Base-by-base conservation (phyloP, 2,113 vertebrate genomes). In the Tinamus guttatus region DNA sequence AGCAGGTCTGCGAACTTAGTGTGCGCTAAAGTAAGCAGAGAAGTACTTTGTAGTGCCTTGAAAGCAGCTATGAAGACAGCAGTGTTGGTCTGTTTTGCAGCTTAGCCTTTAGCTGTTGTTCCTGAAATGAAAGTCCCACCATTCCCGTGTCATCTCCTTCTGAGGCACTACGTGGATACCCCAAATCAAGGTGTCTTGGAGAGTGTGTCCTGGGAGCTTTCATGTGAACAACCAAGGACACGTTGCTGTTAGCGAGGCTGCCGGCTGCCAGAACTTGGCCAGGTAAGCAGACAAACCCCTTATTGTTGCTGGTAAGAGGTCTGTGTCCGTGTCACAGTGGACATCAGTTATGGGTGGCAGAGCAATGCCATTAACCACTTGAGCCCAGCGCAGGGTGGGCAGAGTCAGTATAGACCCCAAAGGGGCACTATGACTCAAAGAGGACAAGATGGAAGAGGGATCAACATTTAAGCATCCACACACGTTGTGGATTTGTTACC, bases 131-230 rank as follows among this genome's bases (percentile, higher is more conserved):
- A 76, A 40, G 58, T 85, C 17, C 79, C 40, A 13, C 59, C 32
- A 79, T 7, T 51, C 28, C 75, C 68, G 14, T 59, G 17, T 67
- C 54, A 24, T 69, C 36, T 59, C 36, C 6, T 43, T 62, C 1
- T 1, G 36, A 73, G 47, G 3, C 30, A 30, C n/a, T n/a, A 3
- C 43, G 9, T 34, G 32, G 40, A 19, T 47, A 28, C 25, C 51
- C 34, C 43, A 47, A 51, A 40, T 49, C 4, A 64, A 51, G 24
- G 27, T 59, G 25, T n/a, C 0, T 0, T 52, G 60, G 56, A 40
- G n/a, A 63, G 17, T 4, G 6, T 71, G 52, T 85, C 34, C 47
- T 4, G 18, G 65, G 51, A 28, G 6, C 47, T 73, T 41, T 68
- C 38, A 30, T 5, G 5, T 2, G 32, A 47, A 12, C 15, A 41